phyloP scores from a whole-genome alignment of 2,113 vertebrate species.

The Electrona antarctica region DNA sequence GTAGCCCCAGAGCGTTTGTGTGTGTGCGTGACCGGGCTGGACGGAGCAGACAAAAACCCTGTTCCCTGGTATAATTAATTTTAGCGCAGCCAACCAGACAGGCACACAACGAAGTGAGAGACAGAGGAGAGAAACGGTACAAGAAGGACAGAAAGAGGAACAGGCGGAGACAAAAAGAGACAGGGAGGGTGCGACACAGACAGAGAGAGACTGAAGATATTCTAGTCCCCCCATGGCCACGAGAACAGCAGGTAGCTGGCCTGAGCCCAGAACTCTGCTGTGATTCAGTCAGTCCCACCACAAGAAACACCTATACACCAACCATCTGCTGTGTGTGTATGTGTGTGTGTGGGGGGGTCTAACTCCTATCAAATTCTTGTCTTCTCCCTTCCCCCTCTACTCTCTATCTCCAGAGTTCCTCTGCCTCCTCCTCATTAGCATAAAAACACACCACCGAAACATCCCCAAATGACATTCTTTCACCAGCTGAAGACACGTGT shows the following conservation, averaged over 20 bases:
- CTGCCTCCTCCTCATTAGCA: slow-evolving; percentile 30
- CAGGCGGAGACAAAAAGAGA: slow-evolving; percentile 4
- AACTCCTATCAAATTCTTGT: not conserved
- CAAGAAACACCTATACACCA: not conserved
- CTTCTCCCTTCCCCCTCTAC: slow-evolving; percentile 13
- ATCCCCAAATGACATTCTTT: not conserved
- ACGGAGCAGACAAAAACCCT: too few species aligned
- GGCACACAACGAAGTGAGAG: too few species aligned
- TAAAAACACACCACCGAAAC: slow-evolving; percentile 21
- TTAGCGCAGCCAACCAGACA: too few species aligned
- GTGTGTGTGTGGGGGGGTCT: not conserved
- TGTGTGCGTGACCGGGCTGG: too few species aligned
- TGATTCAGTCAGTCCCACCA: slow-evolving; percentile 13
- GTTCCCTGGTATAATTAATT: too few species aligned
- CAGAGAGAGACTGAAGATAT: not conserved
- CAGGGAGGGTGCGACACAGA: slow-evolving; percentile 12
- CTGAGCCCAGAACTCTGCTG: slow-evolving; percentile 17
- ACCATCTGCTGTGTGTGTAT: not conserved
- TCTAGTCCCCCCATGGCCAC: slow-evolving; percentile 17
- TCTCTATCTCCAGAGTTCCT: slow-evolving; percentile 17
- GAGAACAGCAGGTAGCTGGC: slow-evolving; percentile 36
- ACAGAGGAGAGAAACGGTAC: too few species aligned
- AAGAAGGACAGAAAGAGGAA: not conserved
- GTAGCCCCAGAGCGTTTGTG: too few species aligned
- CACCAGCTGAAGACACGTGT: not conserved